phyloP scores from a whole-genome alignment of 2,113 vertebrate genomes.

The Caloenas nicobarica region DNA sequence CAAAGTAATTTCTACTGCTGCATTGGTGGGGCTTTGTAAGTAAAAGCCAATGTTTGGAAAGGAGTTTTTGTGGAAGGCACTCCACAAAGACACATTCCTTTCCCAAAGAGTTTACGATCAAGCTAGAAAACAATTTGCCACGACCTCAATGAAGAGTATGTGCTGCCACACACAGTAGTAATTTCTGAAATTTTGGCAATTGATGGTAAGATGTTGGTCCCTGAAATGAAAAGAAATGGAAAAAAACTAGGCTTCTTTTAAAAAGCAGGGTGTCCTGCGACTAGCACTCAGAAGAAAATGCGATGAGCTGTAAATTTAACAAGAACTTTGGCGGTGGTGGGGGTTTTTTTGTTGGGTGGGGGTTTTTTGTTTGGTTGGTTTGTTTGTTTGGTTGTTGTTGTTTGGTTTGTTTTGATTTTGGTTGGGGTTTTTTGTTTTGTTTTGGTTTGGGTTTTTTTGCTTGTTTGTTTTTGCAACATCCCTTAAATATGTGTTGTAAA shows the following conservation, averaged over 20 bases:
- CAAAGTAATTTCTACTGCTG: not conserved
- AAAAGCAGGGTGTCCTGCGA: not conserved
- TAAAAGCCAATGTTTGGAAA: not conserved
- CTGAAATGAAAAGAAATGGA: not conserved
- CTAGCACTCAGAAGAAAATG: not conserved
- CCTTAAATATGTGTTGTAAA: not conserved
- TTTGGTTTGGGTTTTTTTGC: too few species aligned
- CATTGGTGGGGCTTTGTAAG: not conserved
- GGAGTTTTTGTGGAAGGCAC: not conserved
- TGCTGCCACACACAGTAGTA: not conserved
- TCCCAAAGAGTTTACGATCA: not conserved
- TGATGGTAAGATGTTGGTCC: not conserved
- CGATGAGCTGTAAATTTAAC: not conserved
- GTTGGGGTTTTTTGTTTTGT: too few species aligned
- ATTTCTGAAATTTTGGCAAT: not conserved
- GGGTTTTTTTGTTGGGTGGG: too few species aligned
- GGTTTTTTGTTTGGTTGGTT: too few species aligned
- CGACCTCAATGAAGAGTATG: not conserved
- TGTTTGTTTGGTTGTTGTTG: too few species aligned
- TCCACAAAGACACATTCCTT: not conserved
- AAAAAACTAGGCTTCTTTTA: not conserved
- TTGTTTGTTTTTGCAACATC: not conserved
- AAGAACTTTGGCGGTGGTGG: not conserved
- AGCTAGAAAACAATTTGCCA: not conserved
- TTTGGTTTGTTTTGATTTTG: too few species aligned